Conservation (phyloP, 2,113 vertebrate species). For the Morone chrysops region DNA sequence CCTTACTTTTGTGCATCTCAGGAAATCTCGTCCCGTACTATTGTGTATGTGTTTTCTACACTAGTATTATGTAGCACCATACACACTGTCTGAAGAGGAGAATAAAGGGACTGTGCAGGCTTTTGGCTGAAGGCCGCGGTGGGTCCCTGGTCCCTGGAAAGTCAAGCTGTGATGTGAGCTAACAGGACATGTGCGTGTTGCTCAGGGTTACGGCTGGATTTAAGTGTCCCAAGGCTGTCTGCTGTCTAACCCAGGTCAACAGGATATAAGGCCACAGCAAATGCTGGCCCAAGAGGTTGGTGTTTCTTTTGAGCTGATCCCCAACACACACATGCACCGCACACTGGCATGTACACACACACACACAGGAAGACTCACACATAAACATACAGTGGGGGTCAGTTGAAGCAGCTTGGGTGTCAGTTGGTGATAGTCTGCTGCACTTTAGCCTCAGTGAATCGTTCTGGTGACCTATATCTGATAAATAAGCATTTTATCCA, state of each 20-base stretch:
- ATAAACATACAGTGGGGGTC: constrained; percentile 21
- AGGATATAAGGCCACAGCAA: constrained; percentile 74
- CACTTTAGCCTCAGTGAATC: not conserved
- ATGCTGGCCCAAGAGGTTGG: constrained; percentile 40
- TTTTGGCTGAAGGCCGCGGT: constrained; percentile 34
- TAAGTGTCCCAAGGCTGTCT: constrained; percentile 73
- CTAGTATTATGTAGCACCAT: constrained; percentile 17
- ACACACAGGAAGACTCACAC: constrained; percentile 23
- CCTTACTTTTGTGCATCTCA: not conserved
- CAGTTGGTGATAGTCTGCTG: not conserved
- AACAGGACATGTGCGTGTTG: constrained; percentile 60
- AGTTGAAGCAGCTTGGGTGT: constrained; percentile 7
- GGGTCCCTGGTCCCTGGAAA: constrained; percentile 24
- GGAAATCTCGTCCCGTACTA: not conserved
- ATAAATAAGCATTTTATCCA: not conserved
- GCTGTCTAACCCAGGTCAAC: constrained; percentile 73
- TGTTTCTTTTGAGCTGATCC: constrained; percentile 65
- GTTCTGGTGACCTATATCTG: not conserved
- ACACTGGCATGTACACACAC: constrained; percentile 41
- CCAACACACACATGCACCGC: constrained; percentile 29
- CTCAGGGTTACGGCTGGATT: constrained; percentile 61
- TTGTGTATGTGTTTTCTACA: constrained; percentile 7
- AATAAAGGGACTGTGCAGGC: not conserved
- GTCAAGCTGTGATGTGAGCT: constrained; percentile 53
- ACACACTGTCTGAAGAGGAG: constrained; percentile 8